phyloP scores from a whole-genome alignment of 2,113 vertebrate species.

The Psophia crepitans region DNA sequence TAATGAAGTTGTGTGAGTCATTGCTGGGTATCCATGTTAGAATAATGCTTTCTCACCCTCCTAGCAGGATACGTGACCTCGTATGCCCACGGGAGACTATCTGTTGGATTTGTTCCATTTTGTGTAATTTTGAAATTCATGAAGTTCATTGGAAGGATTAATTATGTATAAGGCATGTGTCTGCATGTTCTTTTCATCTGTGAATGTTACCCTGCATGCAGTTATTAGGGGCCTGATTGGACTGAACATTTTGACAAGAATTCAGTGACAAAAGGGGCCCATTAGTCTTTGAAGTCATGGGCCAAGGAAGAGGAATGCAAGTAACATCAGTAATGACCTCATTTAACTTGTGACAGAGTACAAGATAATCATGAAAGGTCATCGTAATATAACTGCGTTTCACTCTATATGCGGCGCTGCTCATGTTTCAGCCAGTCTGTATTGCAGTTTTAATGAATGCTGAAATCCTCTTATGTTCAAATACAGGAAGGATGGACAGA shows the following conservation, averaged over 20 bases:
- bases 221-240: conserved; percentile 57
- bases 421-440: not conserved
- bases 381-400: not conserved
- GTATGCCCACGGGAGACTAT: conserved; percentile 14
- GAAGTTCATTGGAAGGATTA: conserved; percentile 55
- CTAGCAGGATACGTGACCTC: conserved; percentile 30
- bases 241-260: conserved; percentile 60
- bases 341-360: conserved; percentile 55
- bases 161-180: conserved; percentile 61
- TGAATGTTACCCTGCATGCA: conserved; percentile 13
- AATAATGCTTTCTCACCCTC: not conserved
- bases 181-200: conserved; percentile 63
- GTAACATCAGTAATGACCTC: conserved; percentile 65
- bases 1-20: conserved; percentile 5
- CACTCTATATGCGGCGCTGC: not conserved
- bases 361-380: conserved; percentile 57
- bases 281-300: conserved; percentile 54
- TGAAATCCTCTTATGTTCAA: not conserved
- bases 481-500: not conserved
- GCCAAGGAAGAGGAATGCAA: conserved; percentile 49
- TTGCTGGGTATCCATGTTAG: not conserved
- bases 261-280: conserved; percentile 59
- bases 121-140: conserved; percentile 64
- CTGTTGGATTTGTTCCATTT: conserved; percentile 56
- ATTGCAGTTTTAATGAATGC: not conserved